Evolutionary conservation across 1,140 invertebrate species (phyloP).

Genomic region (Pinna nobilis): DNA sequence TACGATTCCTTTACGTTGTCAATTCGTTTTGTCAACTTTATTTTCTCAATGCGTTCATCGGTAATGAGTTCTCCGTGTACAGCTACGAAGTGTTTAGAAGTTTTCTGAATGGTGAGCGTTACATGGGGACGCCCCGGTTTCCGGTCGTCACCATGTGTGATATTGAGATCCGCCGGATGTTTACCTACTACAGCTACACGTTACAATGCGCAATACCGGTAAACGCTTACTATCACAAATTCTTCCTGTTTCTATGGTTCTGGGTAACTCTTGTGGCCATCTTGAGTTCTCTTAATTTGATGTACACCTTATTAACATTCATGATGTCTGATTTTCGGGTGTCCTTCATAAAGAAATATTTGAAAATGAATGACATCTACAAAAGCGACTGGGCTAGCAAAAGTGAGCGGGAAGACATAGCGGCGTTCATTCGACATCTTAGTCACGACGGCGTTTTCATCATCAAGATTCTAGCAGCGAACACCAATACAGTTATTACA

Average conservation of each 20-base stretch:
- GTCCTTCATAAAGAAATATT: slow-evolving; percentile 26
- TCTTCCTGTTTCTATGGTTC: slow-evolving; percentile 74
- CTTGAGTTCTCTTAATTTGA: slow-evolving; percentile 48
- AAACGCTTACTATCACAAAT: slow-evolving; percentile 77
- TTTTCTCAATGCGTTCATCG: slow-evolving; percentile 74
- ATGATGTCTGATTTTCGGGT: background rate
- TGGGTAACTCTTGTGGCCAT: slow-evolving; percentile 70
- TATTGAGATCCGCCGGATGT: slow-evolving; percentile 73
- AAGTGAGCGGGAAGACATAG: background rate
- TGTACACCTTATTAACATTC: slow-evolving; percentile 10
- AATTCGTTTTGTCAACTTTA: slow-evolving; percentile 75
- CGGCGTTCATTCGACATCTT: background rate
- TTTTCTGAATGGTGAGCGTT: slow-evolving; percentile 67
- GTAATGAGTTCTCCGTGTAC: slow-evolving; percentile 71
- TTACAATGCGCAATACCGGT: slow-evolving; percentile 67
- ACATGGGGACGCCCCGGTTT: slow-evolving; percentile 66
- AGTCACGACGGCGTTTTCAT: slow-evolving; percentile 12
- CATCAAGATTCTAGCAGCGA: background rate
- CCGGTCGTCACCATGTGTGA: slow-evolving; percentile 76
- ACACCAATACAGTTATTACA: slow-evolving; percentile 5
- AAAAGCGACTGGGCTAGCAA: background rate
- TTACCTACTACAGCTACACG: slow-evolving; percentile 45
- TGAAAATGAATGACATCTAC: slow-evolving; percentile 17
- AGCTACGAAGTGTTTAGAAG: slow-evolving; percentile 72
- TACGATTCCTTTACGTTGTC: slow-evolving; percentile 73